Base-by-base conservation (phyloP, 2,888 invertebrate genomes). In the Chymomyza caudatula region DNA sequence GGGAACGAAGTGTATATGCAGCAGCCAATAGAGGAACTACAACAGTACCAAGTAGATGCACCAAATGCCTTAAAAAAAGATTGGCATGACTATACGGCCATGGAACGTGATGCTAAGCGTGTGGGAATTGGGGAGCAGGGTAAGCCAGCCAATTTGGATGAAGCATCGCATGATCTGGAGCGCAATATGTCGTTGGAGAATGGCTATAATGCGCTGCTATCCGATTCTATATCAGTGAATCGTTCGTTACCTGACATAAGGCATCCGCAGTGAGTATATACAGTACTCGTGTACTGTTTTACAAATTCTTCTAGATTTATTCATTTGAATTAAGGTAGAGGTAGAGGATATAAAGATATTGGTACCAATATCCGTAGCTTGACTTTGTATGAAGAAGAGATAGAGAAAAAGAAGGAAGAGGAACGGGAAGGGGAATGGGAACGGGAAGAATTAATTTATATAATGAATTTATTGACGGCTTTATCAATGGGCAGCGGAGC, bases 161-260 rank as follows among this genome's bases (percentile, higher is more conserved):
- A 94, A 19, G 92, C 93, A 13, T 88, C 90, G 0, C 85, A 92
- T 19, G 95, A 96, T 79, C 92, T 94, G 59, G 91, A 92, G 60
- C 78, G 75, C 3, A 72, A 68, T 29, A 90, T 97, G 42, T 98
- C 96, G 87, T 92, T 94, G 82, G 95, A 95, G 15, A 98, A 99
- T 89, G 98, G 98, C 0, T 99, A 98, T 89, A 98, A 98, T 90
- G 98, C 96, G 0, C 94, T 96, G 1, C 92, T 96, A 19, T 98
- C 98, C 89, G 98, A 99, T 91, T 94, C 94, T 83, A 98, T 99
- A 78, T 94, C 97, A 0, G 85, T 98, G 17, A 95, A 98, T 90
- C 93, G 98, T 58, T 95, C 98, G 0, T 69, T 96, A 49, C 94
- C 95, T 0, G 96, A 96, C 87, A 95, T 96, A 64, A 91, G 96